phyloP scores from a whole-genome alignment of 2,888 invertebrate species.

The Leptura quadrifasciata region DNA sequence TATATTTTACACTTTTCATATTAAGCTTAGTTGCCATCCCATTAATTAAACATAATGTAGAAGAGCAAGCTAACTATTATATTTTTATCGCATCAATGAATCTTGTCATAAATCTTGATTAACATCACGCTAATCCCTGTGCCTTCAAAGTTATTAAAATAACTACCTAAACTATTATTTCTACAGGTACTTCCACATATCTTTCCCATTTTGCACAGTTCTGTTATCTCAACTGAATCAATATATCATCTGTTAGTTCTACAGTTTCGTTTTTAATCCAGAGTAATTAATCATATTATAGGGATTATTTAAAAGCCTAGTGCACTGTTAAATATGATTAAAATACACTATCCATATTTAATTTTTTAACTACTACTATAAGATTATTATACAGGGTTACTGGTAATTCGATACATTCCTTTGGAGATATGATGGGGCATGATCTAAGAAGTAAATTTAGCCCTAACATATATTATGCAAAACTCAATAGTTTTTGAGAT shows the following conservation, averaged over 20 bases:
- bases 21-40: not conserved
- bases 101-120: not conserved
- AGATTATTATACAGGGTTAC: no score
- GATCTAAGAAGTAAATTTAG: no score
- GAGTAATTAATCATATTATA: not conserved
- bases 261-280: not conserved
- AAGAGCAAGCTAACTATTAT: not conserved
- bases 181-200: not conserved
- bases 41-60: not conserved
- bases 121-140: not conserved
- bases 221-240: not conserved
- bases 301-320: no score
- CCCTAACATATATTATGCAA: no score
- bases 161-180: not conserved
- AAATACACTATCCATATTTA: no score
- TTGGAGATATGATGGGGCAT: no score
- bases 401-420: no score
- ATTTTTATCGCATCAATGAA: not conserved
- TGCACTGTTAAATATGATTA: no score
- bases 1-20: no score
- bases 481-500: no score
- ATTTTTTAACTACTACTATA: no score
- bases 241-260: not conserved
- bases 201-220: not conserved
- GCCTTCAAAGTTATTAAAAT: not conserved